Base-by-base conservation (phyloP, 2,113 vertebrate genomes). In the Myocastor coypus region DNA sequence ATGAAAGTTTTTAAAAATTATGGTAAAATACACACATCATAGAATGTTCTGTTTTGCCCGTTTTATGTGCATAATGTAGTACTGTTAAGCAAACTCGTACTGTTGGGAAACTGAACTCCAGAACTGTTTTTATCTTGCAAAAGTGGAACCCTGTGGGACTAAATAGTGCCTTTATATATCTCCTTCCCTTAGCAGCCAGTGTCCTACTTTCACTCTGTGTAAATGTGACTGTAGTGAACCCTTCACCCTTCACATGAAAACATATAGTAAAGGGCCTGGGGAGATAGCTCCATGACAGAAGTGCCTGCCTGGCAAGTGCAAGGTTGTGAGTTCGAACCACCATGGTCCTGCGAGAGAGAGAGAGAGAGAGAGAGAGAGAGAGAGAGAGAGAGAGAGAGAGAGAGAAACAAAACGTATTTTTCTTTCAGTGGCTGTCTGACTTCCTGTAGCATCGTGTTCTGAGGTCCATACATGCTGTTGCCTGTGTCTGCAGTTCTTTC, bases 111-210 rank as follows among this genome's bases (percentile, higher is more conserved):
- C 13, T 63, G 28, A n/a, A 77, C 19, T 77, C 61, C 34, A 77
- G 57, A 92, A 88, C 3, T 77, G 73, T 71, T 88, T 88, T 68
- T 61, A 57, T 50, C 37, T 59, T 83, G 17, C 26, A 83, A 46
- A 77, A 83, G 34, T 50, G 24, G 84, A 78, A 55, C 26, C 32
- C 57, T 83, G 0, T 59, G 11, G 1, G 32, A 30, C 34, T 93
- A 20, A 69, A 3, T 19, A 24, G 10, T 1, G 22, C 2, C 1
- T 57, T 1, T 32, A 24, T 16, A 8, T 85, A 1, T 59, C 3
- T 17, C 13, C 68, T 55, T 37, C 57, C 32, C 55, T 14, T 13
- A 9, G 13, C 26, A 92, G n/a, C 17, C 32, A 50, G 5, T 22
- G 28, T 30, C 46, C 73, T 46, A 30, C 40, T 87, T n/a, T 40